Evolutionary conservation across 2,888 invertebrate genomes (phyloP), one percentile per base, ranked within the genome.

Genomic region (Oxycera nigricornis): DNA sequence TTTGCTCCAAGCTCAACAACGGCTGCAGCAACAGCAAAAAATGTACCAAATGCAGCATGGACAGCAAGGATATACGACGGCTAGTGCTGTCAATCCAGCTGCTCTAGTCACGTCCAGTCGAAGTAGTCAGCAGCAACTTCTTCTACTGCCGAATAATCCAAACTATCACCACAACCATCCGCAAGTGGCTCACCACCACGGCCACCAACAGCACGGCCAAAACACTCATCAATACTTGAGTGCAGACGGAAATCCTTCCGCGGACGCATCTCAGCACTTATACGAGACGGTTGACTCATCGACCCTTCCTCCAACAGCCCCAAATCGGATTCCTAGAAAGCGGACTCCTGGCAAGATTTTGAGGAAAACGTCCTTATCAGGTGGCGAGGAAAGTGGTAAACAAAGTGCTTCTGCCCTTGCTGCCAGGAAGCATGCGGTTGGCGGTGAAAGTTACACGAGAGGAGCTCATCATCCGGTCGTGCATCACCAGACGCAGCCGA

Each of bases 1-100:
- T 75, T 74, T 74, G 30, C 73, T 73, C n/a, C 74, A 77, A 68
- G 74, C 57, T 31, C 75, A 73, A 61, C 76, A 76, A 62, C 39
- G 24, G 35, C 61, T 31, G 14, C 68, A 67, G 17, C 55, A 68
- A 22, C 73, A 74, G 46, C 28, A 68, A 7, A 46, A 22, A 28
- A 20, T 24, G 9, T n/a, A 61, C 2, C 73, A 61, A n/a, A 17
- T 61, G 1, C 39, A 41, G 20, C 39, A 39, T 24, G 26, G 9
- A 14, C 28, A n/a, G 7, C 22, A 59, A 22, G 41, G 72, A 24
- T 24, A 39, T 2, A 17, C 65, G 9, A 30, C n/a, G 14, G 30
- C 9, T 7, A 65, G 41, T 41, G 61, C 17, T 2, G n/a, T 61
- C 61, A 61, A 61, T 61, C n/a, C 28, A 11, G 61, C 17, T 17